phyloP scores from a whole-genome alignment of 1,140 invertebrate genomes.

The Heterodera schachtii region DNA sequence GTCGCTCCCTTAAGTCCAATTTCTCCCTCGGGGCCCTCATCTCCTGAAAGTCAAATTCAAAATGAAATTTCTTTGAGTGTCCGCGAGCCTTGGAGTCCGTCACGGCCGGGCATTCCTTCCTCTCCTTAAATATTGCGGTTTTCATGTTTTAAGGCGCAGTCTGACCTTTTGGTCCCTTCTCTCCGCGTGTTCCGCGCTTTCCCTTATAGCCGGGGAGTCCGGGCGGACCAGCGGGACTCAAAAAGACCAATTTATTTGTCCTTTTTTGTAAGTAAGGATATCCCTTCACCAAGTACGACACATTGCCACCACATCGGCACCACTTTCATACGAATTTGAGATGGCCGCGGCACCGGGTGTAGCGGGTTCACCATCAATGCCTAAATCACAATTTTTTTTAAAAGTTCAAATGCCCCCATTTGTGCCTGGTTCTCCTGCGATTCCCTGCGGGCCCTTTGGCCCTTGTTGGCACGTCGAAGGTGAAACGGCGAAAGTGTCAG shows the following conservation, averaged over 20 bases:
- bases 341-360: background rate
- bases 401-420: background rate
- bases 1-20: constrained; percentile 33
- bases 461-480: constrained; percentile 2
- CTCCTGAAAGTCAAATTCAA: constrained; percentile 15
- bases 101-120: constrained; percentile 39
- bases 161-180: constrained; percentile 39
- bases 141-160: background rate
- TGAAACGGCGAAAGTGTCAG: background rate
- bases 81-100: constrained; percentile 3
- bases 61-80: background rate
- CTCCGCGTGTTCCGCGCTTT: constrained; percentile 44
- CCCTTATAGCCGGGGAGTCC: constrained; percentile 46
- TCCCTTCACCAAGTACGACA: constrained; percentile 22
- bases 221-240: constrained; percentile 43
- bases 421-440: constrained; percentile 4
- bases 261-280: too few relatives aligned
- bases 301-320: background rate
- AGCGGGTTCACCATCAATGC: constrained; percentile 18
- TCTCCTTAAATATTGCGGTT: background rate
- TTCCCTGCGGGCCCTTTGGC: background rate
- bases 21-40: constrained; percentile 34
- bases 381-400: background rate
- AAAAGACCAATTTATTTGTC: background rate
- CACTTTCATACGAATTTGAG: background rate